Evolutionary conservation across 2,888 invertebrate species (phyloP).

Genomic region (Neria commutata): DNA sequence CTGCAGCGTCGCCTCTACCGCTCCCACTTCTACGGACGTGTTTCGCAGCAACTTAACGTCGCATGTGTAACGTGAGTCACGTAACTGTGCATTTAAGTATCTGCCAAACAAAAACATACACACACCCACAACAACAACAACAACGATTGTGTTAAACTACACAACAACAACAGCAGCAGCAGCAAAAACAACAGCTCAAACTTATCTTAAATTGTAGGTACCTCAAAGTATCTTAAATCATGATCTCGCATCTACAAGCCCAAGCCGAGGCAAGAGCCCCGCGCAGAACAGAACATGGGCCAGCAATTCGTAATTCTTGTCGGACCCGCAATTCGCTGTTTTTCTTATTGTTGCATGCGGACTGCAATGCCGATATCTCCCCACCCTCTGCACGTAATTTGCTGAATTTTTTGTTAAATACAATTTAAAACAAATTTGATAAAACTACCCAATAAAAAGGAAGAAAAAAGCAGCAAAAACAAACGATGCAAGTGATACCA

Average conservation of each 20-base stretch:
- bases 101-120: neutral
- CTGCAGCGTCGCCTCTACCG: too few species aligned
- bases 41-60: neutral
- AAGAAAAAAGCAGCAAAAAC: neutral
- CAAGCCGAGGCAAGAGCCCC: neutral
- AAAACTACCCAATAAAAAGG: neutral
- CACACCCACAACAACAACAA: neutral
- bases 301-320: neutral
- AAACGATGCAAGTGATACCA: too few species aligned
- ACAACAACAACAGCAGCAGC: too few species aligned
- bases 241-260: neutral
- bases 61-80: conserved; percentile 6
- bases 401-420: conserved; percentile 1
- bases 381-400: too few species aligned
- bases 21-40: too few species aligned
- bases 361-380: neutral
- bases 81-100: neutral
- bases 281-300: neutral
- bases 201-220: conserved; percentile 2
- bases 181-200: too few species aligned
- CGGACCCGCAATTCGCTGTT: neutral
- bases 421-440: conserved; percentile 6
- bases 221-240: neutral
- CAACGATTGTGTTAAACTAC: too few species aligned
- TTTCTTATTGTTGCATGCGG: too few species aligned